Conservation (phyloP, 1,140 invertebrate species). For the Arion vulgaris region DNA sequence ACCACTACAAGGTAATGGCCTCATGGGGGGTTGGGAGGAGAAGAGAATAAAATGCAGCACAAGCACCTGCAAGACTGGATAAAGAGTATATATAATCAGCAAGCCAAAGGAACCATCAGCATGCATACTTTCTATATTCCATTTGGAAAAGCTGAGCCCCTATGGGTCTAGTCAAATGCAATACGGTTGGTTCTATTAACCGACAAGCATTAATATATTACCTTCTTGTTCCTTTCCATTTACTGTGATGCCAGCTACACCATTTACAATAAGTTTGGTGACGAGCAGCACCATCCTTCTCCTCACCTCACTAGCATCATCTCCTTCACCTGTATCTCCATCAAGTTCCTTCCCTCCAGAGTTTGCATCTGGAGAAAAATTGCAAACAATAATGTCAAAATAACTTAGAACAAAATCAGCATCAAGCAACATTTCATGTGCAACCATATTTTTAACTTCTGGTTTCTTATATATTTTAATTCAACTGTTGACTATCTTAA, state of each 20-base stretch:
- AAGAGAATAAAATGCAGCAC: no score
- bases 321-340: background rate
- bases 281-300: background rate
- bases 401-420: no score
- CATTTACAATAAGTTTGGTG: constrained; percentile 3
- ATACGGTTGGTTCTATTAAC: no score
- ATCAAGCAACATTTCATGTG: no score
- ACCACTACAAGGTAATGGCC: no score
- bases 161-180: no score
- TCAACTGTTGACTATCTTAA: no score
- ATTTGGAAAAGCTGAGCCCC: no score
- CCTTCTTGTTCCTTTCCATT: background rate
- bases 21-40: no score
- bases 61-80: background rate
- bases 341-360: background rate
- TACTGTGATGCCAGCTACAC: background rate
- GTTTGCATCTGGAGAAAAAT: background rate
- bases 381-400: background rate
- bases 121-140: background rate
- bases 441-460: no score
- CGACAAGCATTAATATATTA: background rate
- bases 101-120: background rate
- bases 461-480: no score
- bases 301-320: background rate
- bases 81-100: background rate